A percentile compares a stretch with the other conserved stretches of the same genome.
Evolutionary conservation across 1,140 invertebrate species (phyloP).

Genomic region (Drosophila orosa): DNA sequence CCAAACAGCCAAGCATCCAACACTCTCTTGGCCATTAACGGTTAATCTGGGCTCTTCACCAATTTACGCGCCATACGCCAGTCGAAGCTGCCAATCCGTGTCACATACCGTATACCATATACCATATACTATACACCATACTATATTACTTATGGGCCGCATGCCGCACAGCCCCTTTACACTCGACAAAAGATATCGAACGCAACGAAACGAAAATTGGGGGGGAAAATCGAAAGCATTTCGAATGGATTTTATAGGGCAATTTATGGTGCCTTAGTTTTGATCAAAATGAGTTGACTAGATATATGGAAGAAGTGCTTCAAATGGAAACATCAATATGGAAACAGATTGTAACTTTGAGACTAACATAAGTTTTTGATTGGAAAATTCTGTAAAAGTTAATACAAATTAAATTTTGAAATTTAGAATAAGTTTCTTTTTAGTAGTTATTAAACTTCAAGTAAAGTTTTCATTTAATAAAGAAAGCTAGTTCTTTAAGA

Average conservation of each 20-base stretch:
- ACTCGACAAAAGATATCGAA: slow-evolving; percentile 27
- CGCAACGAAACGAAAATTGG: slow-evolving; percentile 15
- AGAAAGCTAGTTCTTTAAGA: no score
- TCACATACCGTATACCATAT: slow-evolving; percentile 41
- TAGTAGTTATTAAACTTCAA: no score
- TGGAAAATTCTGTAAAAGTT: neutral
- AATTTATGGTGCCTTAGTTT: neutral
- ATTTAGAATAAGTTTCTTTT: no score
- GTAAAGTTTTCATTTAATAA: no score
- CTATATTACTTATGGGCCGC: slow-evolving; percentile 40
- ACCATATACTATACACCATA: slow-evolving; percentile 8
- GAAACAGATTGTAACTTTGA: neutral
- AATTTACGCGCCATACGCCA: slow-evolving; percentile 49
- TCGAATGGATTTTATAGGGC: slow-evolving; percentile 11
- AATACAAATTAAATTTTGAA: neutral
- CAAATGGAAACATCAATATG: neutral
- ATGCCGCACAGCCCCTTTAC: slow-evolving; percentile 25
- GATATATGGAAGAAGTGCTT: neutral
- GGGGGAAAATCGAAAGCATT: slow-evolving; percentile 41
- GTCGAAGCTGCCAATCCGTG: slow-evolving; percentile 48
- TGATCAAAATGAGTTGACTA: neutral
- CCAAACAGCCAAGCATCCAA: slow-evolving; percentile 10
- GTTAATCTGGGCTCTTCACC: slow-evolving; percentile 69
- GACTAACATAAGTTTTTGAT: neutral
- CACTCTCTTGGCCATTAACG: slow-evolving; percentile 71